A percentile compares a stretch with the other conserved stretches of the same genome.
These are phyloP conservation scores for Polypedilum vanderplanki DNA, from an alignment of 1,140 invertebrate genomes.

Conservation along the genomic window DNA sequence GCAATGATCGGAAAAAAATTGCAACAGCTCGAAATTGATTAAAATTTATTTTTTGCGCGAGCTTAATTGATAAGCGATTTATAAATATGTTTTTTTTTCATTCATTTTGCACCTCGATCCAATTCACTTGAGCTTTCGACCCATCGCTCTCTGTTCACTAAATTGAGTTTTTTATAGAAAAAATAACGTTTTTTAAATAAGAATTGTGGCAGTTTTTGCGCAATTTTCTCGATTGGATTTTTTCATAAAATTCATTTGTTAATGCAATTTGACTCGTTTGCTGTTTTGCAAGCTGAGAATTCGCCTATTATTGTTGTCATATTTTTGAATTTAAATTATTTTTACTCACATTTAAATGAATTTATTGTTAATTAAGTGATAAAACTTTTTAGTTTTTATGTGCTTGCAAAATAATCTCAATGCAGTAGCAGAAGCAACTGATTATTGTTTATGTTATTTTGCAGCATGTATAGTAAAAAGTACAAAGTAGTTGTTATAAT, in stretches of 20 bases:
- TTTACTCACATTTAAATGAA: no score
- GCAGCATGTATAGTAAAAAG: not conserved
- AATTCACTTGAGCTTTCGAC: not conserved
- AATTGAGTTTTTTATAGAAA: not conserved
- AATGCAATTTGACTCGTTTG: not conserved
- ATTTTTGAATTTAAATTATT: not conserved
- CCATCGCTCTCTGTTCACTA: not conserved
- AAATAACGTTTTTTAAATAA: not conserved
- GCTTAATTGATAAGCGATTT: conserved; percentile 26
- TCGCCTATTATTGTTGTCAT: not conserved
- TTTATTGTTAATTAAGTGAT: no score
- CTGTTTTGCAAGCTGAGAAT: conserved; percentile 6
- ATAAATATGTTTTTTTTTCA: not conserved
- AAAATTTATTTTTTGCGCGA: conserved; percentile 5
- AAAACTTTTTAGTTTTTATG: no score
- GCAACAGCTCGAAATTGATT: conserved; percentile 2
- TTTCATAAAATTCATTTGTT: conserved; percentile 26
- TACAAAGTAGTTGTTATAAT: not conserved
- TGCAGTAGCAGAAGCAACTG: not conserved
- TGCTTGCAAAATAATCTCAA: not conserved
- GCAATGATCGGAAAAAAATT: not conserved
- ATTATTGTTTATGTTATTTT: not conserved
- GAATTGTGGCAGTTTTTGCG: not conserved
- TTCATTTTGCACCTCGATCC: not conserved
- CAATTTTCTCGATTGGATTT: conserved; percentile 18